phyloP scores from a whole-genome alignment of 2,797 vertebrate species.

The Sebastes variabilis region DNA sequence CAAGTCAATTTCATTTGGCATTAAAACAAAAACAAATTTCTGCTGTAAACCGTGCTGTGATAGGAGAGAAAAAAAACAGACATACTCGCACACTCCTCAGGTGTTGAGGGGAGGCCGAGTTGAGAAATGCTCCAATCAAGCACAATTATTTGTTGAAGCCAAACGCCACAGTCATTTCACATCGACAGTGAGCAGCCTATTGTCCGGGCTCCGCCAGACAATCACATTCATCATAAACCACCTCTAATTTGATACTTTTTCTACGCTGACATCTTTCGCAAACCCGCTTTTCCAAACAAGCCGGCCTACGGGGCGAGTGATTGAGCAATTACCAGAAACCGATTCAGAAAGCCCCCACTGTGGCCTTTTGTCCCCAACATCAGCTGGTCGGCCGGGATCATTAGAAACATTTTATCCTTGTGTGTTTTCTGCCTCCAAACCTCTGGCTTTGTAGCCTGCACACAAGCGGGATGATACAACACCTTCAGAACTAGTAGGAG shows the following conservation, averaged over 20 bases:
- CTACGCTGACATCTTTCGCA: slow-evolving; percentile 37
- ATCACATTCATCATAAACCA: slow-evolving; percentile 54
- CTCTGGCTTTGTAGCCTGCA: slow-evolving; percentile 50
- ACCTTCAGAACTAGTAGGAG: slow-evolving; percentile 62
- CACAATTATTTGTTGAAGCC: slow-evolving; percentile 51
- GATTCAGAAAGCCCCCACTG: slow-evolving; percentile 51
- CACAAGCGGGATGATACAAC: slow-evolving; percentile 44
- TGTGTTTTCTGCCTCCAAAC: slow-evolving; percentile 37
- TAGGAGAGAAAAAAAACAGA: slow-evolving; percentile 14
- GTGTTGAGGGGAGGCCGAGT: slow-evolving; percentile 33
- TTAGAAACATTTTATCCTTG: slow-evolving; percentile 62
- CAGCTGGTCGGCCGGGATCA: slow-evolving; percentile 46
- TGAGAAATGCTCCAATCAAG: slow-evolving; percentile 64
- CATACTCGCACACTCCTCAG: slow-evolving; percentile 17
- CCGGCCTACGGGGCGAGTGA: slow-evolving; percentile 53
- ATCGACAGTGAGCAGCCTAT: slow-evolving; percentile 51
- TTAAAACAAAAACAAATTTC: slow-evolving; percentile 72
- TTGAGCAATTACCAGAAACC: slow-evolving; percentile 76
- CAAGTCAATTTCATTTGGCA: slow-evolving; percentile 67
- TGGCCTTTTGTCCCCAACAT: slow-evolving; percentile 59
- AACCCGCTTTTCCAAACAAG: slow-evolving; percentile 41
- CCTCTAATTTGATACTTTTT: slow-evolving; percentile 53
- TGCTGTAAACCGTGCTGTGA: slow-evolving; percentile 1
- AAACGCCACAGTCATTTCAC: slow-evolving; percentile 43
- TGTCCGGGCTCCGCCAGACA: slow-evolving; percentile 45